phyloP scores from a whole-genome alignment of 1,140 invertebrate genomes.

The Leptopilina boulardi region DNA sequence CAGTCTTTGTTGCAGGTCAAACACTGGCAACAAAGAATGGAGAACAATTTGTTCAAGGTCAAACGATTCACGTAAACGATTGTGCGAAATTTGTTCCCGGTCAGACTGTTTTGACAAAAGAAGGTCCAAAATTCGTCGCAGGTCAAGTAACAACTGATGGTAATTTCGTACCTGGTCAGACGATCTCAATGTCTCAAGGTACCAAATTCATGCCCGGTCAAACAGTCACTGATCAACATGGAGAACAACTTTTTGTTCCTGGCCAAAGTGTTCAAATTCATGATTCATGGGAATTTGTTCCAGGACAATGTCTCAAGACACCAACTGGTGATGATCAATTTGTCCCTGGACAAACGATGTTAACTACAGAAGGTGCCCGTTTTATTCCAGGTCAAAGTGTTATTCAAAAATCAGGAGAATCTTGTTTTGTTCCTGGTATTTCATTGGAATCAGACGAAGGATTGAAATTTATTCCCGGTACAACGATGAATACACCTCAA shows the following conservation, averaged over 20 bases:
- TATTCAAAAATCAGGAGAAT: conserved; percentile 74
- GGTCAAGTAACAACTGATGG: conserved; percentile 78
- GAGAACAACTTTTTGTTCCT: conserved; percentile 76
- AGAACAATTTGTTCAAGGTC: conserved; percentile 74
- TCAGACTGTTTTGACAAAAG: conserved; percentile 80
- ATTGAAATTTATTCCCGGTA: conserved; percentile 80
- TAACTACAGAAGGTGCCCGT: conserved; percentile 76
- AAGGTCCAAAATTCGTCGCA: conserved; percentile 82
- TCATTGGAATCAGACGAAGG: conserved; percentile 75
- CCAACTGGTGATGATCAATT: conserved; percentile 74
- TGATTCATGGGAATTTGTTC: conserved; percentile 73
- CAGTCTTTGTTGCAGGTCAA: conserved; percentile 77
- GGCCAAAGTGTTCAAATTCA: conserved; percentile 71
- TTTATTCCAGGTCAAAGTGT: conserved; percentile 84
- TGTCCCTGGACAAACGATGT: conserved; percentile 79
- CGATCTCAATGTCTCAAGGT: conserved; percentile 78
- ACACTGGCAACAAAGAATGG: conserved; percentile 66
- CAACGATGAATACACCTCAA: conserved; percentile 80
- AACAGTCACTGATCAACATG: conserved; percentile 75
- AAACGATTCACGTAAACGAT: conserved; percentile 73
- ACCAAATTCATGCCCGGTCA: conserved; percentile 79
- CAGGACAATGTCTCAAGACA: conserved; percentile 74
- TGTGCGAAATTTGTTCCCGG: conserved; percentile 80
- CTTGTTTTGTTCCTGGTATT: conserved; percentile 81
- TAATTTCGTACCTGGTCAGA: conserved; percentile 82